These are phyloP conservation scores for Coregonus ussuriensis DNA, from an alignment of 2,797 vertebrate genomes.

Conservation along the genomic window DNA sequence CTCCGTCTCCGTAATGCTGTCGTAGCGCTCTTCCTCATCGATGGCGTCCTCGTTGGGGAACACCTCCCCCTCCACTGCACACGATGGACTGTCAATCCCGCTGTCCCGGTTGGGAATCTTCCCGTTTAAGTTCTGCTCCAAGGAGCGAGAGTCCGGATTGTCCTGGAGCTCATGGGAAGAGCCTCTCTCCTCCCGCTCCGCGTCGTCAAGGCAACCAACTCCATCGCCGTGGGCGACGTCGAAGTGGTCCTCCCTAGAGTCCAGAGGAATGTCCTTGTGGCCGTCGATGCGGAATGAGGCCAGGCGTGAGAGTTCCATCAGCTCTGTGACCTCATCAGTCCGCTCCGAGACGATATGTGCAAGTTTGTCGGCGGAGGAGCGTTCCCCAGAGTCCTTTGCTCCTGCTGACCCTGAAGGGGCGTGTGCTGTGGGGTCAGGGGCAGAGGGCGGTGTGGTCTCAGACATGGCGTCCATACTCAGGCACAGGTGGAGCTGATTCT, in stretches of 20 bases:
- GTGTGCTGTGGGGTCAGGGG: constrained; percentile 22
- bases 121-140: constrained; percentile 71
- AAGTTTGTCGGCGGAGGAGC: constrained; percentile 68
- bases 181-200: constrained; percentile 53
- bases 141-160: constrained; percentile 59
- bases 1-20: constrained; percentile 74
- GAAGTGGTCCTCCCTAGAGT: constrained; percentile 50
- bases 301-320: constrained; percentile 64
- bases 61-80: constrained; percentile 79
- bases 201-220: constrained; percentile 52
- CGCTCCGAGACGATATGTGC: constrained; percentile 54
- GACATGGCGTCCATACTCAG: constrained; percentile 84
- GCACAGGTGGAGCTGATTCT: constrained; percentile 75
- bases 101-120: constrained; percentile 97
- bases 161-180: constrained; percentile 65
- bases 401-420: constrained; percentile 29
- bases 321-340: constrained; percentile 55
- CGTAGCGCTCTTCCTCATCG: constrained; percentile 81
- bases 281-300: constrained; percentile 78
- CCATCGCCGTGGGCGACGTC: constrained; percentile 40
- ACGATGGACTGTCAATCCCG: constrained; percentile 94
- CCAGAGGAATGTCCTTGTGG: constrained; percentile 59
- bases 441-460: constrained; percentile 61
- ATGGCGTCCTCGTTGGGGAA: constrained; percentile 86
- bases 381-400: constrained; percentile 48